Evolutionary conservation across 2,888 invertebrate genomes (phyloP), one percentile per base, ranked within the genome.

Genomic region (Machimus atricapillus): DNA sequence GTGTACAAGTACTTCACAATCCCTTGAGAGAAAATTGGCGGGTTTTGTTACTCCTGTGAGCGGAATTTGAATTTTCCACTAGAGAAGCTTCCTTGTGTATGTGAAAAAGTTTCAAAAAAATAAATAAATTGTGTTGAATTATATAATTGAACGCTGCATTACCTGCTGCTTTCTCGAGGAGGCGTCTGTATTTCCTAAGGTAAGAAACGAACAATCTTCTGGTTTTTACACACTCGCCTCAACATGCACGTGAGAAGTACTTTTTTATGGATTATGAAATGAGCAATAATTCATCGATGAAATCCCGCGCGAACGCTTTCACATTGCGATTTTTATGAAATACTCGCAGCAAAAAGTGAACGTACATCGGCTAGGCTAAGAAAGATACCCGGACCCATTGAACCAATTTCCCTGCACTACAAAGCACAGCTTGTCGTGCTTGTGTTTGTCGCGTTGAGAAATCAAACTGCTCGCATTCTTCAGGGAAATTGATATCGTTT

Each of bases 391-490:
- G 56, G n/a, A 56, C 82, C 82, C 37, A 82, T 82, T 82, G 27
- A 82, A 82, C 82, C 37, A 82, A 82, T 82, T 82, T 82, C 58
- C 66, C 82, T 82, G 79, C 66, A 82, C 82, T 66, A 82, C 34
- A 56, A 37, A 82, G 58, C 56, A 82, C 34, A 19, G 19, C n/a
- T 37, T 12, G n/a, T 9, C 4, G 27, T 12, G 27, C 14, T 37
- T 12, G 46, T 6, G 46, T 34, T 23, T 82, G 16, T 14, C 40
- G 16, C 23, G 34, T 82, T 82, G 82, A 37, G 82, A 82, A 82
- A 82, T 66, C 58, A 37, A 12, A 37, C 56, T 66, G 19, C 37
- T 34, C 19, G 82, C 82, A 82, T 82, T 58, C 58, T 82, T 82
- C 40, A 66, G 16, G 58, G 58, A 82, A 82, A 82, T 82, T 82